A percentile compares a stretch with the other conserved stretches of the same genome.
phyloP scores from a whole-genome alignment of 2,113 vertebrate genomes.

The Papio anubis region DNA sequence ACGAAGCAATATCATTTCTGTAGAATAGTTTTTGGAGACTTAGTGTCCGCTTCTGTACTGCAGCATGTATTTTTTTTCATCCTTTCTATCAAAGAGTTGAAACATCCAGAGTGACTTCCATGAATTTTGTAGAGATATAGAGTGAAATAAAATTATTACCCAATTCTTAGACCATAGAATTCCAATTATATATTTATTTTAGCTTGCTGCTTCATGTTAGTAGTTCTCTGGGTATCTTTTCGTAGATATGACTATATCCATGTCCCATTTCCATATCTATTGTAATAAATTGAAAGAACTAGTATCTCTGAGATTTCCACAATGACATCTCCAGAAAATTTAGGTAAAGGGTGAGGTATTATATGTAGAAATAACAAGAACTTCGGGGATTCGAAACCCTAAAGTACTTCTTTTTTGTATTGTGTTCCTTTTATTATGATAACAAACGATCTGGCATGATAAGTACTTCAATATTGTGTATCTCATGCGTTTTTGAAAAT shows the following conservation, averaged over 20 bases:
- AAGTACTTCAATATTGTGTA: background rate
- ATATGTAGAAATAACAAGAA: background rate
- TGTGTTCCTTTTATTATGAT: background rate
- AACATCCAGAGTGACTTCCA: background rate
- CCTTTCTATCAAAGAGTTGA: conserved; percentile 2
- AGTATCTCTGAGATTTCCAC: conserved; percentile 13
- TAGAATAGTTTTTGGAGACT: no score
- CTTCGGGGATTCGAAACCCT: background rate
- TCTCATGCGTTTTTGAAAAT: conserved; percentile 3
- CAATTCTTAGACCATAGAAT: background rate
- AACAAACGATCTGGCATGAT: background rate
- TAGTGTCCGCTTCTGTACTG: no score
- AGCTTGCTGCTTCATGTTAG: background rate
- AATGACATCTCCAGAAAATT: conserved; percentile 14
- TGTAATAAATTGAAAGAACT: conserved; percentile 30
- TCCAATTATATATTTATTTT: conserved; percentile 27
- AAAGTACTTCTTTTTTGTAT: background rate
- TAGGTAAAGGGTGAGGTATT: background rate
- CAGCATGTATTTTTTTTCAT: no score
- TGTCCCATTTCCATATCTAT: background rate
- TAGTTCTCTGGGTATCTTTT: background rate
- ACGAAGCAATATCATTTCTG: no score
- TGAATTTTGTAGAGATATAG: background rate
- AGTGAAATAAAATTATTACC: conserved; percentile 23
- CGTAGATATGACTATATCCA: background rate